A percentile compares a stretch with the other conserved stretches of the same genome.
Evolutionary conservation across 2,888 invertebrate species (phyloP).

Genomic region (Helicoverpa assulta): DNA sequence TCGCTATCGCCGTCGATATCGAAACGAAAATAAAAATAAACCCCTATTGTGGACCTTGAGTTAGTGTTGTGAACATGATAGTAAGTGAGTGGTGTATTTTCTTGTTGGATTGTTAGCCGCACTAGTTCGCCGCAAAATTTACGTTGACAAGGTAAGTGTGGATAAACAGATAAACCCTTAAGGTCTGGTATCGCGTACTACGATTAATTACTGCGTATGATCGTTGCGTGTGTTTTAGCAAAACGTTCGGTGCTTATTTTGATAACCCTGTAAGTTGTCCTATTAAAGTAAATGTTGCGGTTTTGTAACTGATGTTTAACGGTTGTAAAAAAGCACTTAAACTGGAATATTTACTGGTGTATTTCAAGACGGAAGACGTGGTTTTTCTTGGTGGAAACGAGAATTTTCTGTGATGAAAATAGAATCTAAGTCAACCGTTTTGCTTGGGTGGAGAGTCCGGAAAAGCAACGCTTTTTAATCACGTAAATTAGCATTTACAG

Average conservation of each 20-base stretch:
- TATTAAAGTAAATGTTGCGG: slow-evolving; percentile 19
- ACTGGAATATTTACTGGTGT: slow-evolving; percentile 10
- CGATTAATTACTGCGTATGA: slow-evolving; percentile 60
- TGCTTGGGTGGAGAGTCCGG: slow-evolving; percentile 17
- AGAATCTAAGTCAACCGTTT: slow-evolving; percentile 20
- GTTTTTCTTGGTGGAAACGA: not conserved
- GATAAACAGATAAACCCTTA: slow-evolving; percentile 48
- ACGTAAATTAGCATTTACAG: slow-evolving; percentile 16
- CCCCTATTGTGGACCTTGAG: slow-evolving; percentile 54
- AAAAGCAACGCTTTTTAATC: slow-evolving; percentile 16
- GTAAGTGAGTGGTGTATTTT: slow-evolving; percentile 51
- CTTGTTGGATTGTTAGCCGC: slow-evolving; percentile 60
- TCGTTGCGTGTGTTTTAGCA: slow-evolving; percentile 53
- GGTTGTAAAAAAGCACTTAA: slow-evolving; percentile 10
- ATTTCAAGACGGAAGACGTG: not conserved
- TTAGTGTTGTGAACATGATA: slow-evolving; percentile 60
- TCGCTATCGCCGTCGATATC: slow-evolving; percentile 59
- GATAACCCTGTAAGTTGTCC: slow-evolving; percentile 15
- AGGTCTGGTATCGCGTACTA: slow-evolving; percentile 36
- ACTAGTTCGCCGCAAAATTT: slow-evolving; percentile 43
- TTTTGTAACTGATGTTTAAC: slow-evolving; percentile 5
- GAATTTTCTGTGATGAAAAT: slow-evolving; percentile 19
- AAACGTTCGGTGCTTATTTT: slow-evolving; percentile 29
- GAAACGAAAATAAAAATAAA: slow-evolving; percentile 71
- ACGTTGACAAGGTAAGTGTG: slow-evolving; percentile 49